Evolutionary conservation across 1,140 invertebrate genomes (phyloP), one percentile per base, ranked within the genome.

Genomic region (Ostrea denselamellosa): DNA sequence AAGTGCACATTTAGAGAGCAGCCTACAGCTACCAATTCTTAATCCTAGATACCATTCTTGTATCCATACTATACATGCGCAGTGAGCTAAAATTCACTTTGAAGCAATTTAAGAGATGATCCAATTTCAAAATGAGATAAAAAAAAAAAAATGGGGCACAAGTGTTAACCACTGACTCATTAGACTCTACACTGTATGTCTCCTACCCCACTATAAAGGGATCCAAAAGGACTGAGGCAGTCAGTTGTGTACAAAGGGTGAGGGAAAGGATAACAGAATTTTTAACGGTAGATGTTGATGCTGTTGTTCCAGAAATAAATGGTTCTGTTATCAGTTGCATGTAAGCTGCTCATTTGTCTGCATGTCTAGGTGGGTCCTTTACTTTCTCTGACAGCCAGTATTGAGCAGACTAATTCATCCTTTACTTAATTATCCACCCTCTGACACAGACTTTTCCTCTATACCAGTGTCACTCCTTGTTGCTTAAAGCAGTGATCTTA

Each of bases 341-440:
- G 68, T 14, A 25, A 77, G 68, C 68, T 34, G 25, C 22, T 34
- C 9, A 34, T 14, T 34, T 14, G 68, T 34, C 68, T 77, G 22
- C 58, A 22, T 77, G 68, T 77, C 68, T 28, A 28, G 68, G 25
- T 34, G 25, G 22, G 28, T 14, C 22, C 68, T 12, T 22, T 10
- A 25, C 65, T 71, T 34, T 77, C 68, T 34, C 25, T 77, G 68
- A 77, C 68, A 77, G 28, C 68, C 25, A 12, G 8, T 77, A 77
- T 77, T 28, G 22, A 77, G 68, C 25, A 14, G 68, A 77, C 68
- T 77, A 77, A 77, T 77, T 77, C 68, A 77, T 77, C 68, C 28
- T 14, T 77, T 25, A 9, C 28, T 77, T 34, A 22, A 77, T 77
- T 28, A 77, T 12, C 68, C 68, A 77, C 68, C 68, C 68, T 34